These are phyloP conservation scores for Chionis minor DNA, from an alignment of 2,113 vertebrate species.

Conservation along the genomic window DNA sequence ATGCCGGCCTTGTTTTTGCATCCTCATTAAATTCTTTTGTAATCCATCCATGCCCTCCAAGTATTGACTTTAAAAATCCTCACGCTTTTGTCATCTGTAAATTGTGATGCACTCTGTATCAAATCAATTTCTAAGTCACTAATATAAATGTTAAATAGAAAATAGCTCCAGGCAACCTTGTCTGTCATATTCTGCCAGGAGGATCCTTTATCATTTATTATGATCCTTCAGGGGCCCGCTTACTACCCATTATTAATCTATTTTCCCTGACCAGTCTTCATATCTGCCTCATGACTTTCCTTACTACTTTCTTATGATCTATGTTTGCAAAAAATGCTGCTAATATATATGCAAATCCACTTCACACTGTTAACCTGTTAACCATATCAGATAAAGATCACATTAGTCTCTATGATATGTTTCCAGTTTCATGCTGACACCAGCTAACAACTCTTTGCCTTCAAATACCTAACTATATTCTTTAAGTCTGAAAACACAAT, in stretches of 20 bases:
- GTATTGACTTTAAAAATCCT: background rate
- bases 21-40: background rate
- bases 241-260: background rate
- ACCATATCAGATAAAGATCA: background rate
- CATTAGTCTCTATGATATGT: background rate
- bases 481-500: background rate
- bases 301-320: background rate
- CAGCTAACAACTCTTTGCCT: background rate
- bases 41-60: background rate
- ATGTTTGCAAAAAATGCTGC: background rate
- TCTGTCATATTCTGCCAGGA: background rate
- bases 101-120: background rate
- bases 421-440: background rate
- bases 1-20: background rate
- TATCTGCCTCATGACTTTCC: background rate
- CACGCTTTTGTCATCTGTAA: background rate
- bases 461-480: background rate
- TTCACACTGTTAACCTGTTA: conserved; percentile 38
- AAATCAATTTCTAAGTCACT: conserved; percentile 55
- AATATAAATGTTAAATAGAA: conserved; percentile 55
- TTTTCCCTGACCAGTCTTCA: conserved; percentile 23
- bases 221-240: conserved; percentile 3
- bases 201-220: background rate
- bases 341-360: conserved; percentile 46
- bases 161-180: background rate